Conservation (phyloP, 2,113 vertebrate species). For the Stegostoma tigrinum region DNA sequence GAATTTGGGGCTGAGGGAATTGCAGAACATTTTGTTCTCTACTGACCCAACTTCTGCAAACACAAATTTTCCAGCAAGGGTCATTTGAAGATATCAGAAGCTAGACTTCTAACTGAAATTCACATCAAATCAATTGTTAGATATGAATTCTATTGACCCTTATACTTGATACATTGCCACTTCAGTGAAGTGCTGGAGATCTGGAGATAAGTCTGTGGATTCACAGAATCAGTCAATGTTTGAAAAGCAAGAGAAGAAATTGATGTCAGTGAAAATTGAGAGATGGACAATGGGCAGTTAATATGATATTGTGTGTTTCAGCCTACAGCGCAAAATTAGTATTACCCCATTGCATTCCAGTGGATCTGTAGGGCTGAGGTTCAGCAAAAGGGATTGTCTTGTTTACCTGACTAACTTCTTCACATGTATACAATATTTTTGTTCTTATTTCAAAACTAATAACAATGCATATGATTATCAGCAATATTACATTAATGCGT, state of each 20-base stretch:
- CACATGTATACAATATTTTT: background rate
- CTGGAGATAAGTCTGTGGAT: background rate
- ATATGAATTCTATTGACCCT: background rate
- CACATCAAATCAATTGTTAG: background rate
- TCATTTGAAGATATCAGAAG: background rate
- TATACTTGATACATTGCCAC: background rate
- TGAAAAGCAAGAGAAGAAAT: background rate
- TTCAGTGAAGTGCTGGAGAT: background rate
- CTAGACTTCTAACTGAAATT: background rate
- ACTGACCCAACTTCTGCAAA: background rate
- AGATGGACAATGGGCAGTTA: background rate
- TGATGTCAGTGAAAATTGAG: slow-evolving; percentile 1
- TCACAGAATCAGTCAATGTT: background rate
- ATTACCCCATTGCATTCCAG: background rate
- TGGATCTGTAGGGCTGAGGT: background rate
- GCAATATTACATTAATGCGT: background rate
- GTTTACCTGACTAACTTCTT: background rate
- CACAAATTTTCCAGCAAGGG: background rate
- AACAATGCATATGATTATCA: background rate
- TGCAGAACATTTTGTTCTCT: background rate
- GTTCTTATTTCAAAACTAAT: background rate
- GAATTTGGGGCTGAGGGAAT: background rate
- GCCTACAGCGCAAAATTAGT: background rate
- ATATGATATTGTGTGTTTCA: background rate
- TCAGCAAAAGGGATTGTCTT: background rate